Evolutionary conservation across 2,797 vertebrate species (phyloP), one percentile per base, ranked within the genome.

Genomic region (Pempheris klunzingeri): DNA sequence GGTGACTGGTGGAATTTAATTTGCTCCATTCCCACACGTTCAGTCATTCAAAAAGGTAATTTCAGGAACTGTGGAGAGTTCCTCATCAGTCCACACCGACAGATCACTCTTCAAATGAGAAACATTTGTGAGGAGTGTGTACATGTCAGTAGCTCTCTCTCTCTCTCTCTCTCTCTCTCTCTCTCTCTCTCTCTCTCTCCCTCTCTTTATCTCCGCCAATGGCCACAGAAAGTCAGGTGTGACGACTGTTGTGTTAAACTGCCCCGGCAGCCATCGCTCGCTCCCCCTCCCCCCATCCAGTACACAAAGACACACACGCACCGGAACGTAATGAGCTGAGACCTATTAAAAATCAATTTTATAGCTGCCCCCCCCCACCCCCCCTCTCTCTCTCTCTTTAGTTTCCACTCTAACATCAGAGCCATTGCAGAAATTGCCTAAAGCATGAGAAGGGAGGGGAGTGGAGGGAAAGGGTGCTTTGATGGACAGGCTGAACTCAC

Each of bases 341-440:
- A 90, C 80, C 87, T 85, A 93, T 93, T 93, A 89, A 93, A 93
- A 93, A 92, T 92, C 84, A 36, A 93, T 94, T 92, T 93, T 90
- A 91, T 89, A 84, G 85, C 77, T 60, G 61, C 81, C 82, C 81
- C 84, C 74, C 70, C 57, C 17, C n/a, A n/a, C 81, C 82, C 81
- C 84, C 74, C 70, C 57, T n/a, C n/a, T n/a, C n/a, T n/a, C 17
- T 36, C 76, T 88, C 69, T 81, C 83, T 91, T 90, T 90, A 84
- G 86, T 84, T 93, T 92, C 79, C 86, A 71, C 74, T 85, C 88
- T 81, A 90, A 90, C 90, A 90, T 76, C 75, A 78, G 78, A 90
- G 77, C 81, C 75, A 84, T 85, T 67, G 76, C 46, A 28, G 38
- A 71, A 59, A 66, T 61, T 47, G 62, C 44, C 71, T 32, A 34